A percentile compares a stretch with the other conserved stretches of the same genome.
Evolutionary conservation across 23 tunicate genomes (phyloP).

Genomic region (Trididemnum clinides): DNA sequence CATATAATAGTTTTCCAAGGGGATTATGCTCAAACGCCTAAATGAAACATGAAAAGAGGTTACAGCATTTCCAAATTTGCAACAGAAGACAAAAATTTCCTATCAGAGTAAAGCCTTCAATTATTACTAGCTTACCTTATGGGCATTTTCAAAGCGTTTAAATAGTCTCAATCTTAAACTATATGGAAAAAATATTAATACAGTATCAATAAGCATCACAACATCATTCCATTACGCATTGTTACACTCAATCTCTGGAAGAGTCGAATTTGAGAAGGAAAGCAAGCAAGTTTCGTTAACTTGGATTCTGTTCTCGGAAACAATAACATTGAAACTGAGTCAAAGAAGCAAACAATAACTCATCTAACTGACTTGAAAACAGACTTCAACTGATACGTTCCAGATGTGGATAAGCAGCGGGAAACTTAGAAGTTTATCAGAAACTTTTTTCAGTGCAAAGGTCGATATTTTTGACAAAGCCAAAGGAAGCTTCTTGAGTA

Average conservation of each 20-base stretch:
- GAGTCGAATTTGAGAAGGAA: background rate
- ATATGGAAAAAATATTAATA: constrained; percentile 15
- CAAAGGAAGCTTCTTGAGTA: too few relatives aligned
- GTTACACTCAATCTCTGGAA: constrained; percentile 8
- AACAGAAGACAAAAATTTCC: background rate
- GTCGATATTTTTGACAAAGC: too few relatives aligned
- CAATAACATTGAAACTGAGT: background rate
- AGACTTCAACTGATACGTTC: too few relatives aligned
- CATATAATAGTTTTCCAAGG: background rate
- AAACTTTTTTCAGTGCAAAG: too few relatives aligned
- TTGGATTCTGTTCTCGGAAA: constrained; percentile 11
- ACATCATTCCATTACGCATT: too few relatives aligned
- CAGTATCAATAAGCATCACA: too few relatives aligned
- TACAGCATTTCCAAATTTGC: too few relatives aligned
- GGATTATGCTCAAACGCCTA: background rate
- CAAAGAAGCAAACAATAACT: background rate
- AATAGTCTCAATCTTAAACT: constrained; percentile 10
- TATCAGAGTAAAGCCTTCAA: background rate
- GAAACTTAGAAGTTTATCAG: too few relatives aligned
- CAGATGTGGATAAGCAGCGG: too few relatives aligned
- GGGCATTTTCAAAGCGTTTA: constrained; percentile 22
- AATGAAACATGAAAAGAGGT: background rate
- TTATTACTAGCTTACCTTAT: constrained; percentile 5
- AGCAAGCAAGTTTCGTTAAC: background rate
- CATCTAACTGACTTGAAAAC: too few relatives aligned